Evolutionary conservation across 2,797 vertebrate species (phyloP).

Genomic region (Ctenochaetus hawaiiensis): DNA sequence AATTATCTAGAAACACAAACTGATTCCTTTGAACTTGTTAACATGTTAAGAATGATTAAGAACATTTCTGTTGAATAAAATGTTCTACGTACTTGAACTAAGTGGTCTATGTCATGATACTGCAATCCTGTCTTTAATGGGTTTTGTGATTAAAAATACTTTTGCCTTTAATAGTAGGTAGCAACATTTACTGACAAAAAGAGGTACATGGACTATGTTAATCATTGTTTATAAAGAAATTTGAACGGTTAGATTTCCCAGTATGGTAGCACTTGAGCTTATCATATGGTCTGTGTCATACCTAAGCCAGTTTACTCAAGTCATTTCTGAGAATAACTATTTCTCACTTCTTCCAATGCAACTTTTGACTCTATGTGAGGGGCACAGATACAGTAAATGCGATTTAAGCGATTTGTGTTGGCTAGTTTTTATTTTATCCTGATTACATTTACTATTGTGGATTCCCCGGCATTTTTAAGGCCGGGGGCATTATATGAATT

Average conservation of each 20-base stretch:
- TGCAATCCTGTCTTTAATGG: not conserved
- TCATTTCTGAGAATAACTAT: conserved; percentile 23
- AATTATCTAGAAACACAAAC: conserved; percentile 2
- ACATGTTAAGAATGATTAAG: conserved; percentile 1
- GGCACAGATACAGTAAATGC: conserved; percentile 3
- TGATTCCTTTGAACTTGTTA: not conserved
- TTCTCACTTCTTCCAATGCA: conserved; percentile 11
- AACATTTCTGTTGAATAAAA: conserved; percentile 9
- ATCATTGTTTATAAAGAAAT: conserved; percentile 22
- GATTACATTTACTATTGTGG: not conserved
- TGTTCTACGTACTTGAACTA: not conserved
- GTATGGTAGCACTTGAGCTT: conserved; percentile 23
- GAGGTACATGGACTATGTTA: conserved; percentile 4
- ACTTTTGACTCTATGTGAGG: not conserved
- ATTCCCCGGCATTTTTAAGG: not conserved
- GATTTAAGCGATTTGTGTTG: not conserved
- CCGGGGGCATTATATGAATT: not conserved
- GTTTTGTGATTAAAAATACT: not conserved
- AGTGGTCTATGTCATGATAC: not conserved
- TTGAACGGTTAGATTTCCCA: conserved; percentile 40
- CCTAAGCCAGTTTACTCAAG: not conserved
- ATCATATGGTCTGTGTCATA: conserved; percentile 38
- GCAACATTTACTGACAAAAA: conserved; percentile 4
- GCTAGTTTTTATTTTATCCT: conserved; percentile 8
- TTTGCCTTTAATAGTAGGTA: conserved; percentile 27